Conservation (phyloP, 1,140 invertebrate genomes). For the Ceratoteleas bidentatus region DNA sequence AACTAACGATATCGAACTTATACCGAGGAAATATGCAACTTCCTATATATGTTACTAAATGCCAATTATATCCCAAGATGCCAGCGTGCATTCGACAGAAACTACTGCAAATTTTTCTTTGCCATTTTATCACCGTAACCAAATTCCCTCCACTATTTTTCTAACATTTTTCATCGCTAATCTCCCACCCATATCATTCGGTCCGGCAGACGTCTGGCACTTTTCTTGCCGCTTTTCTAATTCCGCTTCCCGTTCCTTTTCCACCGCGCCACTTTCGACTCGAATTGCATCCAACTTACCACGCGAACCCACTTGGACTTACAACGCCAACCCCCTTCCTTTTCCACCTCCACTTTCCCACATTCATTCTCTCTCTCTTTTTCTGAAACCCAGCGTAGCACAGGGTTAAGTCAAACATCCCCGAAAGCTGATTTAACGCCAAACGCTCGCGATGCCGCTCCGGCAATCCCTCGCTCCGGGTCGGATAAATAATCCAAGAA, state of each 20-base stretch:
- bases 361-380: slow-evolving; percentile 44
- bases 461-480: slow-evolving; percentile 54
- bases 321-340: slow-evolving; percentile 19
- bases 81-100: too few relatives aligned
- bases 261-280: slow-evolving; percentile 18
- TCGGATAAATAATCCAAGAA: slow-evolving; percentile 62
- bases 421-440: slow-evolving; percentile 61
- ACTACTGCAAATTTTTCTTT: too few relatives aligned
- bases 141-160: too few relatives aligned
- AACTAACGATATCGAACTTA: too few relatives aligned
- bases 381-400: slow-evolving; percentile 36
- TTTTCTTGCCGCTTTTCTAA: neutral
- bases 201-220: neutral
- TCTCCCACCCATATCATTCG: neutral
- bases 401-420: slow-evolving; percentile 55
- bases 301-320: slow-evolving; percentile 28
- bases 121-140: too few relatives aligned
- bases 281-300: slow-evolving; percentile 27
- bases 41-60: too few relatives aligned
- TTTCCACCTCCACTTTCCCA: neutral
- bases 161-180: neutral
- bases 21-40: too few relatives aligned
- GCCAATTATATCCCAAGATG: too few relatives aligned
- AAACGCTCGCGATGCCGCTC: slow-evolving; percentile 56
- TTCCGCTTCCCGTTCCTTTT: slow-evolving; percentile 6